A percentile compares a stretch with the other conserved stretches of the same genome.
These are phyloP conservation scores for Sylvia borin DNA, from an alignment of 2,797 vertebrate genomes.

Conservation along the genomic window DNA sequence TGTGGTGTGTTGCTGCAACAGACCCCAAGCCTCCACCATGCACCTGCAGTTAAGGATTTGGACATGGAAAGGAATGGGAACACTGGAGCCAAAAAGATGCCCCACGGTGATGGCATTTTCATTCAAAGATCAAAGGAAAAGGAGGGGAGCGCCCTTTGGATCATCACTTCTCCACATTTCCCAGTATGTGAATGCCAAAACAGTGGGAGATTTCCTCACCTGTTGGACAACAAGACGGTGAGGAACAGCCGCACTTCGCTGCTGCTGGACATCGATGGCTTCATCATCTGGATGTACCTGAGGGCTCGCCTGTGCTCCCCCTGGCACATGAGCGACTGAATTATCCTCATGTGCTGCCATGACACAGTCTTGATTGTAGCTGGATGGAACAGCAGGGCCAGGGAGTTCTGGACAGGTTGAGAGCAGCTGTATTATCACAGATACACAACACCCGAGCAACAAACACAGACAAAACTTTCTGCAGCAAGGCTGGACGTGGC, in stretches of 20 bases:
- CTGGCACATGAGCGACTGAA: constrained; percentile 91
- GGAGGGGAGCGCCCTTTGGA: rapidly evolving
- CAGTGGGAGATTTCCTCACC: constrained; percentile 69
- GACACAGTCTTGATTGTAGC: constrained; percentile 82
- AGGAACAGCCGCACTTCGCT: constrained; percentile 86
- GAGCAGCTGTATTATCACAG: neutral
- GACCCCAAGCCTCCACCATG: constrained; percentile 89
- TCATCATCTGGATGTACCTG: constrained; percentile 88
- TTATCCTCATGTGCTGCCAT: constrained; percentile 90
- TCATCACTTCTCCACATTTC: neutral
- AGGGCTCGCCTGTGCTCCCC: constrained; percentile 86
- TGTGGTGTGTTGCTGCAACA: constrained; percentile 85
- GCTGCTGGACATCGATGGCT: constrained; percentile 80
- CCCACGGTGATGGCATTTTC: neutral
- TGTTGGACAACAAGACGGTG: constrained; percentile 89
- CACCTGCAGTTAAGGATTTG: constrained; percentile 77
- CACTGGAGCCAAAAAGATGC: neutral
- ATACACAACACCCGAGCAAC: rapidly evolving
- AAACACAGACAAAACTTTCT: neutral
- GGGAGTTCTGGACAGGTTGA: constrained; percentile 81
- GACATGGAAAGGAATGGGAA: neutral
- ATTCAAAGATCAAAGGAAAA: neutral
- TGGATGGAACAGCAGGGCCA: constrained; percentile 91
- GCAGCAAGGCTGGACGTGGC: neutral
- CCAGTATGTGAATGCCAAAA: neutral